These are phyloP conservation scores for Channa striata DNA, from an alignment of 2,797 vertebrate species.

Conservation along the genomic window DNA sequence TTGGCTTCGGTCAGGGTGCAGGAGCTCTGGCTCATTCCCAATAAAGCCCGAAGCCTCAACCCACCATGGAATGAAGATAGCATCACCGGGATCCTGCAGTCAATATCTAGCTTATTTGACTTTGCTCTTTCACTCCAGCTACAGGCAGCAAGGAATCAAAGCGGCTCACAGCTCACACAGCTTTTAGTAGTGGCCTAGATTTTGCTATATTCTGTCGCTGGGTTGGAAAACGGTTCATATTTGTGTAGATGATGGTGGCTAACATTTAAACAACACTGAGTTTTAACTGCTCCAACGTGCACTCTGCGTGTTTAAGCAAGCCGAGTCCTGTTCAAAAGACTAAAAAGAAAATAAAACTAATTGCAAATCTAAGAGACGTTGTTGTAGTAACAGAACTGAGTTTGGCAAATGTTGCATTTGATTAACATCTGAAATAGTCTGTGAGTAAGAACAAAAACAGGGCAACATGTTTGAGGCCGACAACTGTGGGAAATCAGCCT, in stretches of 20 bases:
- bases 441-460: not conserved
- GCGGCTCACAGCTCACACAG: conserved; percentile 9
- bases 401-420: conserved; percentile 1
- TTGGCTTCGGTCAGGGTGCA: conserved; percentile 96
- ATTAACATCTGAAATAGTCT: conserved; percentile 18
- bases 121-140: conserved; percentile 42
- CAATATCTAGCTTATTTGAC: conserved; percentile 12
- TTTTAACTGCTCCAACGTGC: conserved; percentile 5
- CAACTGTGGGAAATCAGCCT: not conserved
- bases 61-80: conserved; percentile 25
- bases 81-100: conserved; percentile 33
- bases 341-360: not conserved
- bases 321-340: not conserved
- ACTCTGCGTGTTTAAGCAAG: conserved; percentile 7
- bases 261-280: not conserved
- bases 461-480: conserved; percentile 7
- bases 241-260: too few species aligned
- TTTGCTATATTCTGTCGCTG: not conserved
- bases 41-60: conserved; percentile 73
- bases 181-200: conserved; percentile 28
- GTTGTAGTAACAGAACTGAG: not conserved
- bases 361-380: conserved; percentile 1
- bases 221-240: conserved; percentile 20
- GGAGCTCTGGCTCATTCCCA: conserved; percentile 93
- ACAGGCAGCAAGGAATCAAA: conserved; percentile 24